Percentiles rank a stretch among this genome's conserved stretches.
Conservation (phyloP, 2,888 invertebrate genomes). For the Eilema depressum region DNA sequence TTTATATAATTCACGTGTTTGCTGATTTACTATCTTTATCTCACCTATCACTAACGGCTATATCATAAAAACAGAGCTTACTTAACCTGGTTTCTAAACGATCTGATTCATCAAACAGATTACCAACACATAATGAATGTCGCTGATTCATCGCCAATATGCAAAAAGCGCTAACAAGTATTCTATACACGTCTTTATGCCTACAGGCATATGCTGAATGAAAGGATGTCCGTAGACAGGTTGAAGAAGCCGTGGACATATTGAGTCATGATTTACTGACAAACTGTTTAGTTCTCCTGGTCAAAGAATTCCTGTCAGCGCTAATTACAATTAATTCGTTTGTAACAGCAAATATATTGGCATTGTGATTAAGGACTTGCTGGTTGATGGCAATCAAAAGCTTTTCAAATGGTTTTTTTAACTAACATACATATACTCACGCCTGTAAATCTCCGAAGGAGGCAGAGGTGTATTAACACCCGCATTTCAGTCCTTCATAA, state of each 20-base stretch:
- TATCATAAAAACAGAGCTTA: slow-evolving; percentile 5
- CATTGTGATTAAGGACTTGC: too few species aligned
- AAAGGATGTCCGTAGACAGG: slow-evolving; percentile 44
- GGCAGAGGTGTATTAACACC: too few species aligned
- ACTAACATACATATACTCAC: too few species aligned
- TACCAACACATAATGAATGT: slow-evolving; percentile 28
- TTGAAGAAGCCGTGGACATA: slow-evolving; percentile 31
- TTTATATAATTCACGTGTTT: too few species aligned
- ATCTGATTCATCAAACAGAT: slow-evolving; percentile 25
- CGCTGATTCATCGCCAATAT: slow-evolving; percentile 41
- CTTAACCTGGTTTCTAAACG: slow-evolving; percentile 20
- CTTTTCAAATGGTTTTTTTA: too few species aligned
- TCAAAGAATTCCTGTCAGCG: not conserved
- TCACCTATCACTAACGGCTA: slow-evolving; percentile 2
- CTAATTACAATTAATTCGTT: not conserved
- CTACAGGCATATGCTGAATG: slow-evolving; percentile 33
- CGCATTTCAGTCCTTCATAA: too few species aligned
- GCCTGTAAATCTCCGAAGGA: too few species aligned
- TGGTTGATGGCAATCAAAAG: too few species aligned
- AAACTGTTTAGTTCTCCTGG: slow-evolving; percentile 20
- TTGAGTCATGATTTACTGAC: slow-evolving; percentile 20
- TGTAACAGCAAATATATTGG: not conserved
- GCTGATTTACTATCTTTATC: slow-evolving; percentile 1
- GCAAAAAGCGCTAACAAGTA: slow-evolving; percentile 38
- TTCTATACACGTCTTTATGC: slow-evolving; percentile 23